Evolutionary conservation across 2,888 invertebrate genomes (phyloP).

Genomic region (Oxycera nigricornis): DNA sequence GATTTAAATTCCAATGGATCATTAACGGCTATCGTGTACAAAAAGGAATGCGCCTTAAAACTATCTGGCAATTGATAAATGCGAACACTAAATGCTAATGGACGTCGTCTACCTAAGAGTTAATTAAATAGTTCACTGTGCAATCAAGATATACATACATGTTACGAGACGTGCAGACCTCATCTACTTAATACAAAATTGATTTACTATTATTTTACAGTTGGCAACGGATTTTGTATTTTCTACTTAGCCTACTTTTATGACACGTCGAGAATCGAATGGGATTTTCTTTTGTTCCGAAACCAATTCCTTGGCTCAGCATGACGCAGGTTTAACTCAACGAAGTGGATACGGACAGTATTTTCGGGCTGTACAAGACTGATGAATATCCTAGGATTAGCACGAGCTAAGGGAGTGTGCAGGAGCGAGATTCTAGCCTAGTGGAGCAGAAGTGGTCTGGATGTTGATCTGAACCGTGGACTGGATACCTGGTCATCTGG

Average conservation of each 20-base stretch:
- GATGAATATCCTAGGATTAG: slow-evolving; percentile 20
- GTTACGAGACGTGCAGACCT: neutral
- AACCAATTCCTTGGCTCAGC: slow-evolving; percentile 1
- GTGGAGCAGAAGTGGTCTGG: neutral
- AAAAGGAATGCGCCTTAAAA: slow-evolving; percentile 1
- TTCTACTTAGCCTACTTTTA: slow-evolving; percentile 25
- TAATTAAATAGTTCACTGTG: neutral
- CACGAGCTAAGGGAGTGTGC: neutral
- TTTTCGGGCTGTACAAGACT: neutral
- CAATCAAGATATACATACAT: no score
- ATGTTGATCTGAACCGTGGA: no score
- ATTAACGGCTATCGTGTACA: slow-evolving; percentile 1
- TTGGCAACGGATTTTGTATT: slow-evolving; percentile 14
- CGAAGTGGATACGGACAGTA: no score
- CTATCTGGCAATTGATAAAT: slow-evolving; percentile 28
- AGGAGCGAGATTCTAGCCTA: slow-evolving; percentile 27
- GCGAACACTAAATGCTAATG: neutral
- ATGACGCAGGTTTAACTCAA: slow-evolving; percentile 18
- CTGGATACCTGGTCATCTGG: no score
- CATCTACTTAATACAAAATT: slow-evolving; percentile 2
- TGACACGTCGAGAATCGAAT: slow-evolving; percentile 42
- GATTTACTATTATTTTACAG: neutral
- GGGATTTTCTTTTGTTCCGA: slow-evolving; percentile 31
- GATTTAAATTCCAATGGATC: neutral
- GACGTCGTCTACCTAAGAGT: neutral